Conservation (phyloP, 2,888 invertebrate species). For the Tachina fera region DNA sequence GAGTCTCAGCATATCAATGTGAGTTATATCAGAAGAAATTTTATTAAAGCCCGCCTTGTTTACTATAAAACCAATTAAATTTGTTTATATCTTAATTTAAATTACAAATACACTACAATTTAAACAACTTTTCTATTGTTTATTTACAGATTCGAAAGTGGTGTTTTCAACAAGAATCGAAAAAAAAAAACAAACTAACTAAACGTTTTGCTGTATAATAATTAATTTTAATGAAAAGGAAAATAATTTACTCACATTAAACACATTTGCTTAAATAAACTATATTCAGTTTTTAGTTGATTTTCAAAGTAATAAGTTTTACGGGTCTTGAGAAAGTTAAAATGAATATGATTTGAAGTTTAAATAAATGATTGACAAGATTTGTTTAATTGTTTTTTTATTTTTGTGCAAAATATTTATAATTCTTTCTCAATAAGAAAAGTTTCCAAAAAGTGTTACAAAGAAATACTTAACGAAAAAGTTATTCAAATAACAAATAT, state of each 20-base stretch:
- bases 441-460: not conserved
- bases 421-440: not conserved
- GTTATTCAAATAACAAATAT: not conserved
- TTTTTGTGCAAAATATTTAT: not conserved
- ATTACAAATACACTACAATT: slow-evolving; percentile 8
- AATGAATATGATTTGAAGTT: slow-evolving; percentile 2
- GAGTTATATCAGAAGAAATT: not conserved
- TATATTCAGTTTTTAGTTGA: not conserved
- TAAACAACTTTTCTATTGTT: slow-evolving; percentile 26
- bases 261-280: slow-evolving; percentile 18
- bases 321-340: not conserved
- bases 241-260: slow-evolving; percentile 6
- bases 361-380: not conserved
- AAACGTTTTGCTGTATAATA: slow-evolving; percentile 10
- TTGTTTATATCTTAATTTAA: not conserved
- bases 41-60: not conserved
- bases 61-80: slow-evolving; percentile 1
- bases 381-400: not conserved
- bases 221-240: slow-evolving; percentile 15
- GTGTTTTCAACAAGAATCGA: not conserved
- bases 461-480: not conserved
- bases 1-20: not conserved
- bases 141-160: slow-evolving; percentile 43
- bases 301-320: slow-evolving; percentile 1
- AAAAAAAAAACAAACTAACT: not conserved